A percentile compares a stretch with the other conserved stretches of the same genome.
These are phyloP conservation scores for Elephantulus edwardii DNA, from an alignment of 2,113 vertebrate species.

Conservation along the genomic window DNA sequence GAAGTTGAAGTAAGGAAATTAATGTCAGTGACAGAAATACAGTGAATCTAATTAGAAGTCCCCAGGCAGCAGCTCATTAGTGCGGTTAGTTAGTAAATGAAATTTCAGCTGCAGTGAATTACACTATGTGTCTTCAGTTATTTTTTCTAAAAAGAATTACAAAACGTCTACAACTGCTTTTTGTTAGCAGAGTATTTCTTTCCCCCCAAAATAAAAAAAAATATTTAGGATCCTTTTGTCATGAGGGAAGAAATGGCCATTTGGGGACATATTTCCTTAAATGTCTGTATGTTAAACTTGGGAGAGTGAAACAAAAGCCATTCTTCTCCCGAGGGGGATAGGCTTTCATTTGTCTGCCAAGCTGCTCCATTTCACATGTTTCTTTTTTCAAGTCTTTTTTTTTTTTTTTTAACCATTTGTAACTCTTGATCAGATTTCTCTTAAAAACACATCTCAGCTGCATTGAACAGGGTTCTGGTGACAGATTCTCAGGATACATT, in stretches of 20 bases:
- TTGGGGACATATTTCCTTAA: constrained; percentile 67
- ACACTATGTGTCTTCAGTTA: constrained; percentile 90
- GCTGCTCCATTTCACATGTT: constrained; percentile 7
- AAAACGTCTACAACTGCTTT: constrained; percentile 79
- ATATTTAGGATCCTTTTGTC: constrained; percentile 74
- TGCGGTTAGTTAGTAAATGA: constrained; percentile 90
- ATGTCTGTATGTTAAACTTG: constrained; percentile 37
- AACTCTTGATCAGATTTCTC: constrained; percentile 65
- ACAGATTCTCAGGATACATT: constrained; percentile 33
- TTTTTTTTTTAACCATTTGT: constrained; percentile 54
- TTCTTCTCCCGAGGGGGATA: neutral
- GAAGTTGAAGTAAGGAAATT: constrained; percentile 86
- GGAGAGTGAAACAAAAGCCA: constrained; percentile 45
- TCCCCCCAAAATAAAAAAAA: constrained; percentile 47
- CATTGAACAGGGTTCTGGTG: constrained; percentile 59
- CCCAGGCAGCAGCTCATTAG: constrained; percentile 90
- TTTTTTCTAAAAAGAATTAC: constrained; percentile 82
- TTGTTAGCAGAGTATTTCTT: constrained; percentile 57
- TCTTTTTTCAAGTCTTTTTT: constrained; percentile 61
- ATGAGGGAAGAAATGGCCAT: constrained; percentile 53
- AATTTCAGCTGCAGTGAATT: constrained; percentile 90
- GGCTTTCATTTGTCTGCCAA: constrained; percentile 40
- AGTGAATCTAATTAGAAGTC: constrained; percentile 95
- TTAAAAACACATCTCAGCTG: constrained; percentile 58
- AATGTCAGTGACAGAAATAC: constrained; percentile 96